Evolutionary conservation across 1,140 invertebrate genomes (phyloP).

Genomic region (roundworm (Caenorhabditis elegans)): DNA sequence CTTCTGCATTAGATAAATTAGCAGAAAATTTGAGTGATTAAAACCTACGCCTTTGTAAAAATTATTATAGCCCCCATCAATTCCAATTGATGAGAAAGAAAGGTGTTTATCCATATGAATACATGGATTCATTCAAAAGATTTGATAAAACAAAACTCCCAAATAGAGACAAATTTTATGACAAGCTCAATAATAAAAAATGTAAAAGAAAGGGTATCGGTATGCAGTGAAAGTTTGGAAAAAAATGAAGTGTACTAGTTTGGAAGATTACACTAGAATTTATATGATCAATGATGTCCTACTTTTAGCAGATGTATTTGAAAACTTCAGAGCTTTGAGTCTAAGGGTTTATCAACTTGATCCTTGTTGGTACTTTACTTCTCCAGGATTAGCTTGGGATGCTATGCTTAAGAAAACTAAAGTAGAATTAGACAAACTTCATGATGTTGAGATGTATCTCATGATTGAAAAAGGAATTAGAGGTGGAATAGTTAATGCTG

Average conservation of each 20-base stretch:
- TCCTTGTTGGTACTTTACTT: constrained; percentile 58
- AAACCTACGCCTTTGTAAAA: no score
- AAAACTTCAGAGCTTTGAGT: constrained; percentile 54
- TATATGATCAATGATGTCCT: constrained; percentile 52
- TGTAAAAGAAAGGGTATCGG: constrained; percentile 51
- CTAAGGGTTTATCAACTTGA: constrained; percentile 53
- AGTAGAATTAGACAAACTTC: constrained; percentile 37
- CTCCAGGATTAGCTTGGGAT: constrained; percentile 59
- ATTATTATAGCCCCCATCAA: no score
- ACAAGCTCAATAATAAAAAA: constrained; percentile 38
- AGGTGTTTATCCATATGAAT: constrained; percentile 63
- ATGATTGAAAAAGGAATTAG: constrained; percentile 56
- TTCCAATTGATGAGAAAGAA: no score
- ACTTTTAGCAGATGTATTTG: constrained; percentile 59
- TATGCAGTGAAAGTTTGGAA: constrained; percentile 52
- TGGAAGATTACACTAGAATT: constrained; percentile 58
- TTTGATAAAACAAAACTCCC: constrained; percentile 57
- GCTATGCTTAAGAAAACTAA: constrained; percentile 54
- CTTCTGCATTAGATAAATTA: no score
- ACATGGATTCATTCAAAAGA: constrained; percentile 52
- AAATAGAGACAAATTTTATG: constrained; percentile 52
- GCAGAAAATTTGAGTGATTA: no score
- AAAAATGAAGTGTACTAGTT: constrained; percentile 45
- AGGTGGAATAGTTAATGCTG: constrained; percentile 53
- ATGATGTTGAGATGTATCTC: constrained; percentile 51